Base-by-base conservation (phyloP, 2,797 vertebrate genomes). In the Rhabdophis nuchalis region DNA sequence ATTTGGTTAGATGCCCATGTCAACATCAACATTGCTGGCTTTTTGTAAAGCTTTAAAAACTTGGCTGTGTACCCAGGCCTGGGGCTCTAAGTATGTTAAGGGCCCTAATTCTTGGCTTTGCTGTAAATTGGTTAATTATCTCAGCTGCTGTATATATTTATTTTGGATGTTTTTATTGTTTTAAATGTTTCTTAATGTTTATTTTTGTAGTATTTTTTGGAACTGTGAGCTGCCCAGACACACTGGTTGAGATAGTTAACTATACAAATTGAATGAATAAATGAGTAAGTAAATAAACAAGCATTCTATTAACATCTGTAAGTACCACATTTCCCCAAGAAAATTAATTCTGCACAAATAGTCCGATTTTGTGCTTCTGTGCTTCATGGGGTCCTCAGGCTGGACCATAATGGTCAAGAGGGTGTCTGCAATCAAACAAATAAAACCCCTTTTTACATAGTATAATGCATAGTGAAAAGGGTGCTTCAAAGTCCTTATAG, bases 21-120 rank as follows among this genome's bases (percentile, higher is more conserved):
- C 20, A 98, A 99, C 94, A 97, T 99, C 95, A 98, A 99, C 97
- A 99, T 98, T 41, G n/a, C 64, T 72, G 64, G 14, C 14, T 72
- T 72, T 72, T 36, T 72, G 14, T 36, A 72, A 72, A 72, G n/a
- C n/a, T 72, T 72, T 72, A 72, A 72, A 72, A 72, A 72, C 14
- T 18, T 72, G 64, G 64, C 64, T 72, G 14, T 72, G n/a, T 72
- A 72, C 6, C n/a, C n/a, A 14, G 18, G 64, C 64, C 64, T 72
- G n/a, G 14, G 64, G 64, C 6, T 72, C 64, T 72, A 14, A 16
- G 2, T 36, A 32, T 72, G 64, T 72, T 72, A 72, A 72, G 6
- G 64, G 14, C n/a, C 64, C 64, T 2, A 32, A 68, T 68, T 68
- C 64, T 68, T 32, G 64, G 64, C n/a, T 32, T 36, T 72, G 32